Evolutionary conservation across 1,140 invertebrate genomes (phyloP).

Genomic region (Cardiocondyla obscurior): DNA sequence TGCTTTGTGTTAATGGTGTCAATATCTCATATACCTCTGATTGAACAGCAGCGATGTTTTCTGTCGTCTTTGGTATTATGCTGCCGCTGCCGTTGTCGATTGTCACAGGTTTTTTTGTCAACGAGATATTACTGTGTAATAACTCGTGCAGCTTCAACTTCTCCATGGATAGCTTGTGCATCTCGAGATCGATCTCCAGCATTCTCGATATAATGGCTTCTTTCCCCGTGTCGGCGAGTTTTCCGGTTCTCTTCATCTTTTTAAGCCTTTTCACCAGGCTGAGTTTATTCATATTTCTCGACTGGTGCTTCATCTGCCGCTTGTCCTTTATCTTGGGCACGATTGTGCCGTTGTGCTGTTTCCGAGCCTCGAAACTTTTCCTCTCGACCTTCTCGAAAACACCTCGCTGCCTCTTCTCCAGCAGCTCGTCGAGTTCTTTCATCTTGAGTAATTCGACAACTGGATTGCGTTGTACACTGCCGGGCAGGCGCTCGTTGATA

Average conservation of each 20-base stretch:
- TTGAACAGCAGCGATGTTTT: not conserved
- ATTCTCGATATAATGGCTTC: slow-evolving; percentile 77
- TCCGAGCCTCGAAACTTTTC: not conserved
- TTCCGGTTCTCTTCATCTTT: not conserved
- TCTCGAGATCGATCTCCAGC: slow-evolving; percentile 81
- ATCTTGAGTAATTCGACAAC: slow-evolving; percentile 28
- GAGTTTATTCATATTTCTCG: not conserved
- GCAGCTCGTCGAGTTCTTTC: not conserved
- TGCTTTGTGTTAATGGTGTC: slow-evolving; percentile 4
- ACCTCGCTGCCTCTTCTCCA: not conserved
- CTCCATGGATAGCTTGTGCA: slow-evolving; percentile 79
- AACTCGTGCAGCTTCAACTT: slow-evolving; percentile 79
- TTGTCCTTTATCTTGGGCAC: slow-evolving; percentile 38
- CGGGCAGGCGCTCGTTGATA: not conserved
- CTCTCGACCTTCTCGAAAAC: not conserved
- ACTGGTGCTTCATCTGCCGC: not conserved
- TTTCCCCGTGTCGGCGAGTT: not conserved
- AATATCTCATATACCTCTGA: slow-evolving; percentile 4
- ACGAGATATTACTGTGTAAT: slow-evolving; percentile 64
- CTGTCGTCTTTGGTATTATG: not conserved
- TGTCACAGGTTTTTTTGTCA: not conserved
- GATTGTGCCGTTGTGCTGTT: not conserved
- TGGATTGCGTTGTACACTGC: not conserved
- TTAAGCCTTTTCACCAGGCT: not conserved
- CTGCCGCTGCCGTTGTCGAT: too few relatives aligned